These are phyloP conservation scores for Panagrolaimus sp. DNA, from an alignment of 1,140 invertebrate species.

Conservation along the genomic window DNA sequence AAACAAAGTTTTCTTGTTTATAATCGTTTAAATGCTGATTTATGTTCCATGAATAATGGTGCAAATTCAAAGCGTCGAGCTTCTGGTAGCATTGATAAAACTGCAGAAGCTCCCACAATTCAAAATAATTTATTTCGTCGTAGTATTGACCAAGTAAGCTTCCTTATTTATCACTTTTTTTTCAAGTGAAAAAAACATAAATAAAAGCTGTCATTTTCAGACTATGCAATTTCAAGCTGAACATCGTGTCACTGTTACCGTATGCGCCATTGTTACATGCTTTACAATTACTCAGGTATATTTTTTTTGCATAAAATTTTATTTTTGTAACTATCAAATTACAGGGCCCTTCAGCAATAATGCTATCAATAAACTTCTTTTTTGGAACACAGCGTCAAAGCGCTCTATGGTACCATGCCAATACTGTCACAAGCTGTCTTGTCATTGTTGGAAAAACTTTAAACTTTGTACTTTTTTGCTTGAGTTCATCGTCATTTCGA, in stretches of 20 bases:
- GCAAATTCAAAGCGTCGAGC: slow-evolving; percentile 4
- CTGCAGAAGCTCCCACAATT: not conserved
- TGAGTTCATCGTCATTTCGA: slow-evolving; percentile 26
- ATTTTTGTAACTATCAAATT: slow-evolving; percentile 11
- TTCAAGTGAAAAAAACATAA: not conserved
- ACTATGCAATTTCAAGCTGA: slow-evolving; percentile 35
- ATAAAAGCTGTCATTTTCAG: slow-evolving; percentile 13
- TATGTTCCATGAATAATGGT: not conserved
- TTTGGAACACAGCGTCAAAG: slow-evolving; percentile 20
- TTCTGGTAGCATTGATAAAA: not conserved
- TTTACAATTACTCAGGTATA: slow-evolving; percentile 26
- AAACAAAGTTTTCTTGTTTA: slow-evolving; percentile 36
- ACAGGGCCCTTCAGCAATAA: slow-evolving; percentile 25
- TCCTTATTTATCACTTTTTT: not conserved
- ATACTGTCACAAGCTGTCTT: slow-evolving; percentile 11
- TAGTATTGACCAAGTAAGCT: slow-evolving; percentile 36
- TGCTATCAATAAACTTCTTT: slow-evolving; percentile 24
- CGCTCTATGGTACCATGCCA: slow-evolving; percentile 16
- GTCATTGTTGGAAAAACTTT: slow-evolving; percentile 28
- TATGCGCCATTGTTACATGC: slow-evolving; percentile 25
- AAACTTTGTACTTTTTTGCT: slow-evolving; percentile 27
- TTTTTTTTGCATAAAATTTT: slow-evolving; percentile 1
- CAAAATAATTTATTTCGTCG: slow-evolving; percentile 24
- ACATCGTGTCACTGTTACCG: slow-evolving; percentile 39
- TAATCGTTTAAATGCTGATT: slow-evolving; percentile 21